These are phyloP conservation scores for Xylota segnis DNA, from an alignment of 2,888 invertebrate genomes.

Conservation along the genomic window DNA sequence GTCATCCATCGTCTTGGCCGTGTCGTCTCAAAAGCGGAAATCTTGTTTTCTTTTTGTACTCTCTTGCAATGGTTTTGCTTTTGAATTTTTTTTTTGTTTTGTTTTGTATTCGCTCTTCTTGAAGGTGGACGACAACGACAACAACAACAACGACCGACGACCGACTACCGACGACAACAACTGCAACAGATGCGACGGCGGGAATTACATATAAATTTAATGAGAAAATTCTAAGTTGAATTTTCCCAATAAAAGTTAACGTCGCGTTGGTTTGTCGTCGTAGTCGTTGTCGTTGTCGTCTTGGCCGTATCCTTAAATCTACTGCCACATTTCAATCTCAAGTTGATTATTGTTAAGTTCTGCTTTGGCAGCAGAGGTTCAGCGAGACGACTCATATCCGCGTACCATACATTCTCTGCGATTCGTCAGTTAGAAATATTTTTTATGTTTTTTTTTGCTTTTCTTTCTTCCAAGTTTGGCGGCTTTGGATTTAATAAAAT, in stretches of 20 bases:
- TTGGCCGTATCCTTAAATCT: conserved; percentile 61
- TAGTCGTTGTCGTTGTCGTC: not conserved
- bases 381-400: conserved; percentile 24
- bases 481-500: conserved; percentile 21
- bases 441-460: conserved; percentile 1
- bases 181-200: conserved; percentile 54
- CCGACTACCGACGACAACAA: conserved; percentile 9
- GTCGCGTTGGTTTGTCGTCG: not conserved
- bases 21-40: conserved; percentile 63
- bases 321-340: conserved; percentile 47
- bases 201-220: conserved; percentile 72
- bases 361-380: not conserved
- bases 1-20: conserved; percentile 35
- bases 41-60: conserved; percentile 33
- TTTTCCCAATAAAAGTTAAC: conserved; percentile 63
- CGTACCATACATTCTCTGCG: conserved; percentile 48
- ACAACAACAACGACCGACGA: conserved; percentile 3
- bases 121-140: conserved; percentile 27
- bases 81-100: no score
- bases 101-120: conserved; percentile 25
- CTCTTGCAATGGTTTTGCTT: conserved; percentile 21
- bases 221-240: conserved; percentile 67
- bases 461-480: conserved; percentile 12
- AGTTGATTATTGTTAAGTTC: conserved; percentile 50
- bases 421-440: conserved; percentile 5